These are phyloP conservation scores for Phoronis australis DNA, from an alignment of 2,888 invertebrate species.

Conservation along the genomic window DNA sequence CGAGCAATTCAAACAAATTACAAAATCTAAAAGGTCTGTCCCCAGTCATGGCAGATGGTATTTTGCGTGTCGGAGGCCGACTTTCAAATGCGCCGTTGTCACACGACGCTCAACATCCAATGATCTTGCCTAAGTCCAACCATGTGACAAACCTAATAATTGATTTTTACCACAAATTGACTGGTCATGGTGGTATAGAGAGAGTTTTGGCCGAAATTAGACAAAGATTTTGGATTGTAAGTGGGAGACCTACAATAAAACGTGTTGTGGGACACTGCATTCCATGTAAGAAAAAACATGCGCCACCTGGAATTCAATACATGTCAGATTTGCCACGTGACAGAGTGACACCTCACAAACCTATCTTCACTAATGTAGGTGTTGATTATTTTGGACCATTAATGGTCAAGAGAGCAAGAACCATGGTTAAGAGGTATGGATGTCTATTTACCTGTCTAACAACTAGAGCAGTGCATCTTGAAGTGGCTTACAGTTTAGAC, in stretches of 20 bases:
- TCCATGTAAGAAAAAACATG: constrained; percentile 3
- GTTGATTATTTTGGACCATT: constrained; percentile 10
- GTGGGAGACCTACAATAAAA: not conserved
- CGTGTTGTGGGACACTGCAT: not conserved
- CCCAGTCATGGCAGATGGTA: not conserved
- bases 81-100: not conserved
- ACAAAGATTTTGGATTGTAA: constrained; percentile 4
- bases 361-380: constrained; percentile 2
- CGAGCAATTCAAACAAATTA: not conserved
- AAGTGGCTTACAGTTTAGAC: constrained; percentile 1
- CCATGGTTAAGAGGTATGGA: constrained; percentile 5
- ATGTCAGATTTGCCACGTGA: constrained; percentile 8
- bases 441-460: constrained; percentile 10
- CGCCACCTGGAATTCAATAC: not conserved
- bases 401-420: constrained; percentile 1
- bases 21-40: not conserved
- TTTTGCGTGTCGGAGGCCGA: constrained; percentile 1
- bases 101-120: not conserved
- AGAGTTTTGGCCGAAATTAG: constrained; percentile 2
- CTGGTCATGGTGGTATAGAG: constrained; percentile 4
- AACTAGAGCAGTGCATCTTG: constrained; percentile 6
- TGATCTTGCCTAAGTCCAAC: constrained; percentile 2
- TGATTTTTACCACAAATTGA: not conserved
- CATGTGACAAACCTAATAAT: not conserved
- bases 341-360: not conserved